phyloP scores from a whole-genome alignment of 2,888 invertebrate genomes.

The Dorcus hopei region DNA sequence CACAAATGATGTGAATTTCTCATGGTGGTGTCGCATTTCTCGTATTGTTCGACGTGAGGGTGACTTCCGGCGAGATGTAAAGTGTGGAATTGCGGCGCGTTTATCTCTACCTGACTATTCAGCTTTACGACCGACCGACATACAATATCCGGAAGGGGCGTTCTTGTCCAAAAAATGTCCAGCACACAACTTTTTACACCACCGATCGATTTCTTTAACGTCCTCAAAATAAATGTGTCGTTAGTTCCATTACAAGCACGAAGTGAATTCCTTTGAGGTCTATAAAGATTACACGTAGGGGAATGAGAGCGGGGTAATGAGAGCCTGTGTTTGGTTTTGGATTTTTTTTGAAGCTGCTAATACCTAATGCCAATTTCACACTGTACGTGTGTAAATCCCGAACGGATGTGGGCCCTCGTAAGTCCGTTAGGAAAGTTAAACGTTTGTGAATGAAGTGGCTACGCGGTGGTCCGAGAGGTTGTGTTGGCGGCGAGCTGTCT shows the following conservation, averaged over 20 bases:
- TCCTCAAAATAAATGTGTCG: too few species aligned
- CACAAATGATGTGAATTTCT: slow-evolving; percentile 12
- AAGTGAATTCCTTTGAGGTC: too few species aligned
- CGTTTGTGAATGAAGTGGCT: slow-evolving; percentile 22
- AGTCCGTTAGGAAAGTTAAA: slow-evolving; percentile 24
- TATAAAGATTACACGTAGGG: too few species aligned
- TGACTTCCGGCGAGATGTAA: slow-evolving; percentile 15
- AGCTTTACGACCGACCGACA: background rate
- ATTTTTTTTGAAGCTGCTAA: too few species aligned
- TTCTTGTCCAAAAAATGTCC: too few species aligned
- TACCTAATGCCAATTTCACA: too few species aligned
- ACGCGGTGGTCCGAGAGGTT: slow-evolving; percentile 35
- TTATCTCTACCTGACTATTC: slow-evolving; percentile 14
- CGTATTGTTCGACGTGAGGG: slow-evolving; percentile 16
- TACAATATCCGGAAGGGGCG: background rate
- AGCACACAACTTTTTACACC: too few species aligned
- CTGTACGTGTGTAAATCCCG: background rate
- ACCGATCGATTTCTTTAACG: too few species aligned
- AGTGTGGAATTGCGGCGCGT: slow-evolving; percentile 4
- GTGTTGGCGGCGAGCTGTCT: slow-evolving; percentile 38
- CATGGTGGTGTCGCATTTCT: slow-evolving; percentile 17
- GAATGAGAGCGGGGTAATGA: too few species aligned
- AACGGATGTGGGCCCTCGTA: slow-evolving; percentile 21
- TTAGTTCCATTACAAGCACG: too few species aligned
- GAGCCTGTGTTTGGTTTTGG: too few species aligned